Evolutionary conservation across 2,888 invertebrate species (phyloP).

Genomic region (Cheilosia urbana): DNA sequence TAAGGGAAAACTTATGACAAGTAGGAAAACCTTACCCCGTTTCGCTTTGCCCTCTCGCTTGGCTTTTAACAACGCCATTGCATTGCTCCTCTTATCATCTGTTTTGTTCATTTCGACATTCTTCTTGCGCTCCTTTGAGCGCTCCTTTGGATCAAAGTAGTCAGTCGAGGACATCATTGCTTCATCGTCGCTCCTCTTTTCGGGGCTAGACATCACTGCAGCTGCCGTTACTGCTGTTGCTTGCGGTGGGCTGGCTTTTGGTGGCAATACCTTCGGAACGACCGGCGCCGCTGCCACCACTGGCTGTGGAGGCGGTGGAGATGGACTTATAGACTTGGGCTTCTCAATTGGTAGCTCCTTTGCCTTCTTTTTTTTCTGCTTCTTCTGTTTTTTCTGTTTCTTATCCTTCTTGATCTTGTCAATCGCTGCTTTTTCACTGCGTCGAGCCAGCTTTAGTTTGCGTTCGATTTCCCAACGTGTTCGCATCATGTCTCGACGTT

Average conservation of each 20-base stretch:
- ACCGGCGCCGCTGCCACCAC: conserved; percentile 42
- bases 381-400: conserved; percentile 85
- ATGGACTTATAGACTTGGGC: conserved; percentile 44
- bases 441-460: conserved; percentile 93
- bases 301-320: conserved; percentile 59
- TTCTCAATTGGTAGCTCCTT: conserved; percentile 59
- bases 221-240: conserved; percentile 53
- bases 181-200: conserved; percentile 77
- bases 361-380: conserved; percentile 77
- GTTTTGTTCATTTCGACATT: conserved; percentile 94
- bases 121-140: conserved; percentile 93
- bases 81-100: conserved; percentile 94
- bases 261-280: conserved; percentile 51
- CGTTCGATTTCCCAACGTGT: conserved; percentile 98
- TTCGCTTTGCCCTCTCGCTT: conserved; percentile 95
- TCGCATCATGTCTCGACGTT: conserved; percentile 96
- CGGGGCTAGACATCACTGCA: conserved; percentile 72
- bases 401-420: conserved; percentile 84
- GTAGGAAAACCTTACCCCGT: conserved; percentile 84
- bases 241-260: conserved; percentile 76
- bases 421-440: conserved; percentile 87
- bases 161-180: conserved; percentile 77
- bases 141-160: conserved; percentile 89
- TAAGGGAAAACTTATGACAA: not conserved
- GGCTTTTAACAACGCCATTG: conserved; percentile 96